Evolutionary conservation across 2,888 invertebrate species (phyloP).

Genomic region (Papilio protenor): DNA sequence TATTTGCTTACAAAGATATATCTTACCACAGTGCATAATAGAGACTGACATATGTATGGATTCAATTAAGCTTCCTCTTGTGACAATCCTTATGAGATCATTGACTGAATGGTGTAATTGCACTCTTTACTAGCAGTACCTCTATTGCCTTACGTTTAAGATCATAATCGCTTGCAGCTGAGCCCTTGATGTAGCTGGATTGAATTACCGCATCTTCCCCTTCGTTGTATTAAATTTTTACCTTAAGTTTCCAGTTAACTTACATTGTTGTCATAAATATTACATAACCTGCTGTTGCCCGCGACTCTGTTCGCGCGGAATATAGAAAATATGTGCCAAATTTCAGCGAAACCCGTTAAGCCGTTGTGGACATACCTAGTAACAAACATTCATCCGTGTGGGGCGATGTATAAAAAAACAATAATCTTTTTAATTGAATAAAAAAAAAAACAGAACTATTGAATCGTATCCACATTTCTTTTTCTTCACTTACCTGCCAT

Average conservation of each 20-base stretch:
- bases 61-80: constrained; percentile 45
- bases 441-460: no score
- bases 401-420: no score
- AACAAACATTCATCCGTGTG: no score
- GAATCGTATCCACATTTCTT: no score
- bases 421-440: no score
- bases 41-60: constrained; percentile 33
- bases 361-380: no score
- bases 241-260: neutral
- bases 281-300: neutral
- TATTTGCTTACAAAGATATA: neutral
- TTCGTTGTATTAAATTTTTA: neutral
- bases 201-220: constrained; percentile 2
- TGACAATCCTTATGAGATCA: constrained; percentile 41
- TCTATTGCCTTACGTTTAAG: neutral
- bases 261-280: neutral
- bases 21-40: neutral
- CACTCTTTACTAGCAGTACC: neutral
- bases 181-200: neutral
- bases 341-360: no score
- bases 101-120: constrained; percentile 16
- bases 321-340: no score
- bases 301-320: no score
- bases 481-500: no score
- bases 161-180: constrained; percentile 4